These are phyloP conservation scores for Pteropus rufus DNA, from an alignment of 2,797 vertebrate genomes.

Conservation along the genomic window DNA sequence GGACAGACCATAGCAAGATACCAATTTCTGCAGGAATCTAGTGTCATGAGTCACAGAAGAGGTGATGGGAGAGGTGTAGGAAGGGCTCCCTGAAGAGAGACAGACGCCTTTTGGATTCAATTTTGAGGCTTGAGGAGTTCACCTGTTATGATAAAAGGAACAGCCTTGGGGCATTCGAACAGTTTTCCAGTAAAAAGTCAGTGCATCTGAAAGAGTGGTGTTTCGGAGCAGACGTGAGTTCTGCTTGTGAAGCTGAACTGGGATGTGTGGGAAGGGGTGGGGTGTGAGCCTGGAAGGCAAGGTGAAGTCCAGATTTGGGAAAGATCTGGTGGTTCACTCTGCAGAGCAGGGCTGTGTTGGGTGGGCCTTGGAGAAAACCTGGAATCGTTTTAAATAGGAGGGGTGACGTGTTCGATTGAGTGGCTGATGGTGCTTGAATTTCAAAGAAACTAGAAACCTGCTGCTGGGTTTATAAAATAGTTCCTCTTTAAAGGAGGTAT, in stretches of 20 bases:
- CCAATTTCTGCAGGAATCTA: neutral
- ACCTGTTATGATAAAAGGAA: neutral
- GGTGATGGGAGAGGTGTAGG: neutral
- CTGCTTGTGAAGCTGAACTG: neutral
- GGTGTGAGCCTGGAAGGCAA: neutral
- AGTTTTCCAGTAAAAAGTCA: neutral
- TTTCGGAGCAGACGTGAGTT: neutral
- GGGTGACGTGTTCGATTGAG: neutral
- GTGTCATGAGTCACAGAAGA: neutral
- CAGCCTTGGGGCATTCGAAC: no score
- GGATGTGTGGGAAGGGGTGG: neutral
- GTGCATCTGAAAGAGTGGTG: accelerated
- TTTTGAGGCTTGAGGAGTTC: neutral
- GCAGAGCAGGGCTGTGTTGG: neutral
- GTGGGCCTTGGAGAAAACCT: neutral
- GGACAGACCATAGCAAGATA: neutral
- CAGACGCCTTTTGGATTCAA: neutral
- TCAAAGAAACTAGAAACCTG: neutral
- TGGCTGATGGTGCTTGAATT: neutral
- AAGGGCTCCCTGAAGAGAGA: neutral
- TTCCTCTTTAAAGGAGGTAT: neutral
- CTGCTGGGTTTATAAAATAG: neutral
- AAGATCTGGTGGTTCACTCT: neutral
- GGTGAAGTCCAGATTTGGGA: neutral
- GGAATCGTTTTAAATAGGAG: neutral